A percentile compares a stretch with the other conserved stretches of the same genome.
These are phyloP conservation scores for Lasioglossum figueresi DNA, from an alignment of 2,888 invertebrate genomes.

Conservation along the genomic window DNA sequence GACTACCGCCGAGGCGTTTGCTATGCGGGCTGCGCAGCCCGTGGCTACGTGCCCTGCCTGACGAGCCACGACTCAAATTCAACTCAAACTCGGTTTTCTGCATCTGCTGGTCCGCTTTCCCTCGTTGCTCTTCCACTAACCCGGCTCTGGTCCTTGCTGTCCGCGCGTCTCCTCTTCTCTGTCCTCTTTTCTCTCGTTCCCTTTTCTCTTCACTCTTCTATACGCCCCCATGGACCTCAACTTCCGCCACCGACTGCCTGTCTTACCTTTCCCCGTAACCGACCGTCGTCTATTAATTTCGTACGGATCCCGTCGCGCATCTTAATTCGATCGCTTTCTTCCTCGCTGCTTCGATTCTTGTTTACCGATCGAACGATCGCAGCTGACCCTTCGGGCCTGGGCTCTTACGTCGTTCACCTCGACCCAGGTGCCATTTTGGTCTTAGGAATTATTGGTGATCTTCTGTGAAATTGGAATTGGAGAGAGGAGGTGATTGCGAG, in stretches of 20 bases:
- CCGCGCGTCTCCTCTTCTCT: not conserved
- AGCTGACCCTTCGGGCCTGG: not conserved
- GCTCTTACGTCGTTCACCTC: not conserved
- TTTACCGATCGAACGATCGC: not conserved
- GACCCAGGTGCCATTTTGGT: not conserved
- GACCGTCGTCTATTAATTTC: slow-evolving; percentile 37
- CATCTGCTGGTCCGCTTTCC: slow-evolving; percentile 77
- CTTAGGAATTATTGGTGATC: not conserved
- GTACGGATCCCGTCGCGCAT: slow-evolving; percentile 30
- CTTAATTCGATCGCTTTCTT: slow-evolving; percentile 11
- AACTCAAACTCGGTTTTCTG: slow-evolving; percentile 81
- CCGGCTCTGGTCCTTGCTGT: slow-evolving; percentile 30
- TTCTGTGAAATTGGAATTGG: not conserved
- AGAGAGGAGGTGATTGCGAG: not conserved
- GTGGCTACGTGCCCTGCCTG: slow-evolving; percentile 82
- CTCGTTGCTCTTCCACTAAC: slow-evolving; percentile 52
- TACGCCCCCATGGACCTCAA: not conserved
- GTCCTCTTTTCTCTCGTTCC: not conserved
- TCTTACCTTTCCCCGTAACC: slow-evolving; percentile 24
- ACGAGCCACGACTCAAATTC: slow-evolving; percentile 82
- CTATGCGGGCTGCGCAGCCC: slow-evolving; percentile 83
- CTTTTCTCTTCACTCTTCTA: not conserved
- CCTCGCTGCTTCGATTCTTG: not conserved
- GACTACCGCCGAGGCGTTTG: slow-evolving; percentile 77
- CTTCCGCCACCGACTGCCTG: not conserved